A percentile compares a stretch with the other conserved stretches of the same genome.
These are phyloP conservation scores for Aphis gossypii DNA, from an alignment of 1,140 invertebrate species.

Conservation along the genomic window DNA sequence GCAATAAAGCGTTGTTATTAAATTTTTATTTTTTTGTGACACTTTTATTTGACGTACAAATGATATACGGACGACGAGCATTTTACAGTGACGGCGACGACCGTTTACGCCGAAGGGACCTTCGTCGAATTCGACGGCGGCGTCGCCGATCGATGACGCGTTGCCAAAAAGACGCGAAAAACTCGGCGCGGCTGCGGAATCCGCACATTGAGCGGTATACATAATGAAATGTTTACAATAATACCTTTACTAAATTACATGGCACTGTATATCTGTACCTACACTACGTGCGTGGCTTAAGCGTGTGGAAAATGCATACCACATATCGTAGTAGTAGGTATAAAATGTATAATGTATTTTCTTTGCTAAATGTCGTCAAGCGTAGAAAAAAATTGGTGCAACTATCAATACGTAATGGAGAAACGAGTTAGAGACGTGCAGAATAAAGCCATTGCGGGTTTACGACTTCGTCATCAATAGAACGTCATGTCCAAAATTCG, in stretches of 20 bases:
- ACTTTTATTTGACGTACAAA: background rate
- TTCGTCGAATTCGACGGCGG: background rate
- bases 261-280: too few relatives aligned
- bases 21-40: background rate
- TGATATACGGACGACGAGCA: background rate
- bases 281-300: too few relatives aligned
- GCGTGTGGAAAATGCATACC: too few relatives aligned
- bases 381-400: too few relatives aligned
- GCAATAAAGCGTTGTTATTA: background rate
- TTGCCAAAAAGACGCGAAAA: slow-evolving; percentile 33
- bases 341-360: too few relatives aligned
- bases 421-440: too few relatives aligned
- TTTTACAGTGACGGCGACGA: background rate
- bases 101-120: background rate
- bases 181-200: background rate
- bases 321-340: too few relatives aligned
- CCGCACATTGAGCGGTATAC: background rate
- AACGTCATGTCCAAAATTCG: too few relatives aligned
- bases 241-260: background rate
- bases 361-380: too few relatives aligned
- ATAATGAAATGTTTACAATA: background rate
- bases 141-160: slow-evolving; percentile 27
- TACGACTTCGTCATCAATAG: too few relatives aligned
- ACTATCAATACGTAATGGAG: too few relatives aligned
- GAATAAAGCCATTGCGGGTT: too few relatives aligned